Percentiles rank a stretch among this genome's conserved stretches.
Evolutionary conservation across 2,113 vertebrate species (phyloP).

Genomic region (Lagopus leucura): DNA sequence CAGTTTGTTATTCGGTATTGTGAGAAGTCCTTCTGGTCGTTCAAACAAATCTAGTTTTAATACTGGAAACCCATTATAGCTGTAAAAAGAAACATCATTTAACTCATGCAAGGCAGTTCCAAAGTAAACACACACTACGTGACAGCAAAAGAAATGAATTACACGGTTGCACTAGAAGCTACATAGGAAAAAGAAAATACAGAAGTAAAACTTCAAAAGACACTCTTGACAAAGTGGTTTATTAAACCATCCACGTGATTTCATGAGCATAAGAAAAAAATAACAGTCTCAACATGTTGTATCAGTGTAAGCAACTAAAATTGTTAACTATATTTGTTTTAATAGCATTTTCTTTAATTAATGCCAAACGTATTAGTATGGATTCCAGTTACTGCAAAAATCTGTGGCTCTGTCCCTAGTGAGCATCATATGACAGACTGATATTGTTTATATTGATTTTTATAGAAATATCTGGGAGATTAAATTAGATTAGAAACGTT

Average conservation of each 20-base stretch:
- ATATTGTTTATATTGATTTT: background rate
- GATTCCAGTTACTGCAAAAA: background rate
- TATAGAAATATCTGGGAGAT: background rate
- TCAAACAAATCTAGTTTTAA: constrained; percentile 90
- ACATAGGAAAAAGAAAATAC: background rate
- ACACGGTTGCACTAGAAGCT: background rate
- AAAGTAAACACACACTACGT: rapidly evolving
- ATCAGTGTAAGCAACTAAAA: background rate
- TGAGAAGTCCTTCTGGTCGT: constrained; percentile 83
- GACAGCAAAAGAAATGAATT: background rate
- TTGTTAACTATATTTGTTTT: background rate
- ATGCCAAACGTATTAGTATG: constrained; percentile 42
- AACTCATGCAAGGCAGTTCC: background rate
- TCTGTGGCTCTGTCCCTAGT: background rate
- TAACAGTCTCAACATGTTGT: background rate
- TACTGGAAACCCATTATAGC: constrained; percentile 95
- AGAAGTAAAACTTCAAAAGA: background rate
- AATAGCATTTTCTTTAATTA: constrained; percentile 17
- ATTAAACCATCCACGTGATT: background rate
- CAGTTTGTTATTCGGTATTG: constrained; percentile 77
- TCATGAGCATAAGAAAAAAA: background rate
- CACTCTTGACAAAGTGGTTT: background rate
- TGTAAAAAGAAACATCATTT: constrained; percentile 72
- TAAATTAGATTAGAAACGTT: background rate
- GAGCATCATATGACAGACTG: background rate